Evolutionary conservation across 2,797 vertebrate genomes (phyloP).

Genomic region (Morelia viridis): DNA sequence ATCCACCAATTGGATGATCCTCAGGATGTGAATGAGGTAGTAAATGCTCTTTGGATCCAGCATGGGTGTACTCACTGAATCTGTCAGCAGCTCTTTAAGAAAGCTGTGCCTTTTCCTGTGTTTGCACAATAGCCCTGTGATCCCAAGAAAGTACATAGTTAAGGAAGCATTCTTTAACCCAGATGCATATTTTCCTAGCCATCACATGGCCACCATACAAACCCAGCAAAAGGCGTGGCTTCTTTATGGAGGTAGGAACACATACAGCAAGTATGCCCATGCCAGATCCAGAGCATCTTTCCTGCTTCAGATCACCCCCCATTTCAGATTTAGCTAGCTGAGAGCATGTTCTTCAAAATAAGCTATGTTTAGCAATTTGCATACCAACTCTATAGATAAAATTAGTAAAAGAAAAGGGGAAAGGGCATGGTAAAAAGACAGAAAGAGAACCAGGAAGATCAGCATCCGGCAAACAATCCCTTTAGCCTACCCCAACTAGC

Average conservation of each 20-base stretch:
- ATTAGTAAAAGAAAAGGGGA: background rate
- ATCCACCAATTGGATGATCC: background rate
- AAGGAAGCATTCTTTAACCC: background rate
- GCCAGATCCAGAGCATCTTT: background rate
- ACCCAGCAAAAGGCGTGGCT: background rate
- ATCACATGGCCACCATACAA: background rate
- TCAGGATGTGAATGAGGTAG: background rate
- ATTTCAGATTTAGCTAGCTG: background rate
- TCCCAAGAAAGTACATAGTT: background rate
- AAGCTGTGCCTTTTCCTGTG: background rate
- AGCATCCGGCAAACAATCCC: constrained; percentile 4
- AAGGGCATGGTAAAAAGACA: background rate
- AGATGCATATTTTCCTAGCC: background rate
- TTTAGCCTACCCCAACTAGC: constrained; percentile 11
- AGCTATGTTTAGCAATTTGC: constrained; percentile 15
- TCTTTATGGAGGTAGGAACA: background rate
- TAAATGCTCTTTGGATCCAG: background rate
- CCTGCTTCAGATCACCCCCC: background rate
- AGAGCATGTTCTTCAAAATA: background rate
- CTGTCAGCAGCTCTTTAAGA: background rate
- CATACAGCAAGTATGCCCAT: background rate
- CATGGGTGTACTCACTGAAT: background rate
- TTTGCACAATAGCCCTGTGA: background rate
- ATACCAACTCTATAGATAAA: constrained; percentile 6
- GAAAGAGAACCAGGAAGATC: fast-evolving